Evolutionary conservation across 2,888 invertebrate species (phyloP), one percentile per base, ranked within the genome.

Genomic region (Empis stercorea): DNA sequence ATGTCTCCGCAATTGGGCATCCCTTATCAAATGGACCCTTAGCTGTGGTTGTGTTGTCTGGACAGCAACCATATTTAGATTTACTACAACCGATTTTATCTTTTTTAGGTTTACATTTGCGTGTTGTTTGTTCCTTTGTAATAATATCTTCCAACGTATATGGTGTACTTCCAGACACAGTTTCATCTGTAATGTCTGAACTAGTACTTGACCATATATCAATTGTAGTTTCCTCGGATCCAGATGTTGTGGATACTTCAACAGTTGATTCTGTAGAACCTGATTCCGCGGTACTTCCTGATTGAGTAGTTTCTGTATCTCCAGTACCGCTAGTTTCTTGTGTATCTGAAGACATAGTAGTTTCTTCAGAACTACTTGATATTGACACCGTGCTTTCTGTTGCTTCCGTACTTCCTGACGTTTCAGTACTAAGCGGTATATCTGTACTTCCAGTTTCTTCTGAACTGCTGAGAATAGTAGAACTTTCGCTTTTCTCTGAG

Each of bases 1-100:
- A 92, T 0, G 86, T 87, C 52, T 79, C 74, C 0, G 80, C 78
- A 46, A 75, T 76, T 0, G 76, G 76, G 59, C 91, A 91, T 27
- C 84, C 87, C 72, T 81, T 75, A 47, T 81, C 82, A 56, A 89
- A 91, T 11, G 89, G 87, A 59, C 89, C 94, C 57, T 74, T 72
- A 10, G 93, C 92, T 7, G 75, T 62, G 0, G 83, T 84, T 51
- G 77, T 76, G 37, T 79, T 80, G 64, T 93, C 89, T 27, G 83
- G 81, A 61, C 94, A 94, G 61, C 94, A 94, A 5, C 92, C 92
- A 60, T 80, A 89, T 56, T 74, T 66, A 10, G 80, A 74, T 11
- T 71, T 74, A 13, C 70, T 70, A 57, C 89, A 89, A n/a, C 70
- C 63, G 9, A 44, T 40, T 46, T 55, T 61, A 27, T 58, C 56